Percentiles rank a stretch among this genome's conserved stretches.
Evolutionary conservation across 2,888 invertebrate genomes (phyloP).

Genomic region (Drosophila kambysellisi): DNA sequence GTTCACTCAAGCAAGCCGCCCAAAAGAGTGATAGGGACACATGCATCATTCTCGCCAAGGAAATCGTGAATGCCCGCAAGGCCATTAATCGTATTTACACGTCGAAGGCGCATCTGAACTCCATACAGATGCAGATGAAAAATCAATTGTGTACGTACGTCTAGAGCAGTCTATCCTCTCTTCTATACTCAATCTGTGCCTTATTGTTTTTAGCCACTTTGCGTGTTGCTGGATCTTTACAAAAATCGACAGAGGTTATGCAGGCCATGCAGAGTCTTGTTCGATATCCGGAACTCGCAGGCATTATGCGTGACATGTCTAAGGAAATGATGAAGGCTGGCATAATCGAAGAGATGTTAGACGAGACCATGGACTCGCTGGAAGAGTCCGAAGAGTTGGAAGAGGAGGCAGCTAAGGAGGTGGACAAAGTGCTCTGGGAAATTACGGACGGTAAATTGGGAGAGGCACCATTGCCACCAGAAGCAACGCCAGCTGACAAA

Average conservation of each 20-base stretch:
- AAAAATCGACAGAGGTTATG: conserved; percentile 99
- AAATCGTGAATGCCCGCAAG: conserved; percentile 94
- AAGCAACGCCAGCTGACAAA: conserved; percentile 87
- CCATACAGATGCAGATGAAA: conserved; percentile 98
- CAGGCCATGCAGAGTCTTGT: conserved; percentile 97
- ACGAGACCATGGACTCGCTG: conserved; percentile 97
- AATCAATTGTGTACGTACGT: conserved; percentile 93
- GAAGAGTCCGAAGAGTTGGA: conserved; percentile 98
- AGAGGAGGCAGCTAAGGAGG: conserved; percentile 97
- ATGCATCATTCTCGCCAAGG: conserved; percentile 96
- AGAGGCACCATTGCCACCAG: conserved; percentile 93
- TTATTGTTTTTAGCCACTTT: conserved; percentile 90
- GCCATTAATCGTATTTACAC: conserved; percentile 96
- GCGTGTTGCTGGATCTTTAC: conserved; percentile 95
- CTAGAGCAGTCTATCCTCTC: background rate
- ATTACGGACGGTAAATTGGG: conserved; percentile 96
- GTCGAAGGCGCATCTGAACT: conserved; percentile 98
- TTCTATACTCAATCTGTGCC: background rate
- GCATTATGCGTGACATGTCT: conserved; percentile 98
- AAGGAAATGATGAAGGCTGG: conserved; percentile 99
- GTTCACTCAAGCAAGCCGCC: conserved; percentile 97
- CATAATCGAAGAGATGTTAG: conserved; percentile 99
- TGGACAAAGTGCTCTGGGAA: conserved; percentile 96
- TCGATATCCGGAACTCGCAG: conserved; percentile 96
- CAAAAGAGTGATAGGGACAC: conserved; percentile 97